Evolutionary conservation across 2,888 invertebrate genomes (phyloP).

Genomic region (Lysandra bellargus): DNA sequence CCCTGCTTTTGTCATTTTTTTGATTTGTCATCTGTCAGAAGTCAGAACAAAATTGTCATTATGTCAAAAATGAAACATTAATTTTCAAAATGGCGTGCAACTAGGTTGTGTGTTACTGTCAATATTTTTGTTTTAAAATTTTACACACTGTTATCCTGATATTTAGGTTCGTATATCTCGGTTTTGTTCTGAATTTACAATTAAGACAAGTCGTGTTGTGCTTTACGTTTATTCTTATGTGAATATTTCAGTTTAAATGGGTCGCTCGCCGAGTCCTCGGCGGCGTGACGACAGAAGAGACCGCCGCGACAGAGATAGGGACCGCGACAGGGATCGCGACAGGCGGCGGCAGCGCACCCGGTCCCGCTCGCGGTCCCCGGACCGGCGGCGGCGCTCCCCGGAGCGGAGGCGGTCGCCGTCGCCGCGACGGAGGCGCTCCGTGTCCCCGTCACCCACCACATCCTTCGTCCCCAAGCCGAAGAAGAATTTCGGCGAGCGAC

Average conservation of each 20-base stretch:
- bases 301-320: constrained; percentile 51
- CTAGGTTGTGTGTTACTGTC: constrained; percentile 67
- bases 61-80: constrained; percentile 43
- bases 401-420: constrained; percentile 60
- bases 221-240: constrained; percentile 31
- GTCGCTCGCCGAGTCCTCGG: constrained; percentile 75
- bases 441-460: constrained; percentile 65
- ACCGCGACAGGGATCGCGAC: constrained; percentile 68
- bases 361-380: constrained; percentile 69
- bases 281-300: constrained; percentile 62
- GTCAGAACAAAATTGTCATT: background rate
- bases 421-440: constrained; percentile 55
- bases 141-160: constrained; percentile 64
- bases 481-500: constrained; percentile 79
- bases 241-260: constrained; percentile 58
- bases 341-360: constrained; percentile 65
- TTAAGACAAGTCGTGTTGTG: background rate
- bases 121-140: constrained; percentile 61
- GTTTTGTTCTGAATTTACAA: background rate
- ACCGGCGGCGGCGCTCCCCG: constrained; percentile 68
- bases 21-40: background rate
- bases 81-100: constrained; percentile 71
- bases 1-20: background rate
- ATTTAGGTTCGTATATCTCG: constrained; percentile 56
- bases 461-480: constrained; percentile 64